Percentiles rank a stretch among this genome's conserved stretches.
These are phyloP conservation scores for Dreissena polymorpha DNA, from an alignment of 1,140 invertebrate species.

Conservation along the genomic window DNA sequence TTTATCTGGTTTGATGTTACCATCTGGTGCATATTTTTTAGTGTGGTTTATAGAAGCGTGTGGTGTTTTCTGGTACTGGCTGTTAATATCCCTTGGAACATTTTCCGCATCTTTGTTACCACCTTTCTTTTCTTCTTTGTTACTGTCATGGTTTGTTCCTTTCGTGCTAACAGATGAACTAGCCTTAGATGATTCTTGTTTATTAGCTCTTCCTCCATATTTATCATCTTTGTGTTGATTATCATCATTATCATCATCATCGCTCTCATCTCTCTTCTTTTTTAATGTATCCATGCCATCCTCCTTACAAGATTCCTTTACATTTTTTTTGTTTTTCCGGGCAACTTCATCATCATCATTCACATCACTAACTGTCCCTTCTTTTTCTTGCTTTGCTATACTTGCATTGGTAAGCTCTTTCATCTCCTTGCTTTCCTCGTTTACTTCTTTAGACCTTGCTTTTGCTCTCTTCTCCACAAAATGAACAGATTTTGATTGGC, in stretches of 20 bases:
- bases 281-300: conserved; percentile 4
- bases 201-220: background rate
- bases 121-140: too few relatives aligned
- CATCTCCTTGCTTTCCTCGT: background rate
- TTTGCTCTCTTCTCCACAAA: conserved; percentile 31
- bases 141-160: too few relatives aligned
- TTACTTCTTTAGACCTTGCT: background rate
- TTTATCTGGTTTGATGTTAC: too few relatives aligned
- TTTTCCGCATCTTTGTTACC: too few relatives aligned
- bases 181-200: background rate
- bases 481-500: conserved; percentile 47
- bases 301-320: conserved; percentile 33
- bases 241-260: conserved; percentile 41
- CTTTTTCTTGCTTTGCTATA: background rate
- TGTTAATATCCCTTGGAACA: too few relatives aligned
- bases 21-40: too few relatives aligned
- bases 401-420: background rate
- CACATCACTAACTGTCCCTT: background rate
- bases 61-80: too few relatives aligned
- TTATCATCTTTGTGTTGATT: background rate
- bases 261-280: conserved; percentile 17
- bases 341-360: background rate
- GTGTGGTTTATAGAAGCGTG: too few relatives aligned
- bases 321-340: background rate
- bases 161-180: background rate